phyloP scores from a whole-genome alignment of 2,113 vertebrate species.

The Dascyllus trimaculatus region DNA sequence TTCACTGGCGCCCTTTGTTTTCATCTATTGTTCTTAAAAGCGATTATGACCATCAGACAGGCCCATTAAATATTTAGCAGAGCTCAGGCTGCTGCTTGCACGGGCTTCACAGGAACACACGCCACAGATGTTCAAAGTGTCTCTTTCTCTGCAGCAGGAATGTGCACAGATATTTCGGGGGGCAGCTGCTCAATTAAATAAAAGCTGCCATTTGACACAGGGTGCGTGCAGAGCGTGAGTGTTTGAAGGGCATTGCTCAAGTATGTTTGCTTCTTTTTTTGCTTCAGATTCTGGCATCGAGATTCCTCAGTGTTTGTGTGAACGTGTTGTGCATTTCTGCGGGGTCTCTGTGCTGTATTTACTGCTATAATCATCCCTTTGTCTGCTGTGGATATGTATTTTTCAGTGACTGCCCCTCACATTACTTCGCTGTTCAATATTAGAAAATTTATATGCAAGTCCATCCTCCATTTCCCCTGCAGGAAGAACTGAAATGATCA shows the following conservation, averaged over 20 bases:
- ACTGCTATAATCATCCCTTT: slow-evolving; percentile 45
- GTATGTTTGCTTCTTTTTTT: slow-evolving; percentile 17
- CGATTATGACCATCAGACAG: slow-evolving; percentile 80
- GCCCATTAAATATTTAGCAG: slow-evolving; percentile 80
- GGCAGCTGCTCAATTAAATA: slow-evolving; percentile 46
- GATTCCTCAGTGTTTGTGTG: background rate
- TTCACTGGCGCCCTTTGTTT: slow-evolving; percentile 68
- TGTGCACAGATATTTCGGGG: slow-evolving; percentile 26
- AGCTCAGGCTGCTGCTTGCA: slow-evolving; percentile 43
- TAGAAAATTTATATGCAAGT: slow-evolving; percentile 58
- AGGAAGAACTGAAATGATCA: slow-evolving; percentile 51
- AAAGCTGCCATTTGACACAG: slow-evolving; percentile 36
- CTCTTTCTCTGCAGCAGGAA: slow-evolving; percentile 22
- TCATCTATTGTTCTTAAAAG: slow-evolving; percentile 78
- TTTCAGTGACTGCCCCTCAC: slow-evolving; percentile 42
- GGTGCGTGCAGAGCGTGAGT: background rate
- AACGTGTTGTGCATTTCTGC: background rate
- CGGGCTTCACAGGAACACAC: slow-evolving; percentile 58
- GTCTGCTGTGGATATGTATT: slow-evolving; percentile 45
- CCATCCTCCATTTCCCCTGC: slow-evolving; percentile 40
- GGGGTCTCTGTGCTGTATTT: slow-evolving; percentile 26
- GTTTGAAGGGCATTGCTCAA: slow-evolving; percentile 13
- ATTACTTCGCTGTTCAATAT: slow-evolving; percentile 60
- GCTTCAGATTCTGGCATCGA: background rate
- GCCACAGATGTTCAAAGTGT: slow-evolving; percentile 65